phyloP scores from a whole-genome alignment of 2,888 invertebrate species.

The Zootermopsis nevadensis region DNA sequence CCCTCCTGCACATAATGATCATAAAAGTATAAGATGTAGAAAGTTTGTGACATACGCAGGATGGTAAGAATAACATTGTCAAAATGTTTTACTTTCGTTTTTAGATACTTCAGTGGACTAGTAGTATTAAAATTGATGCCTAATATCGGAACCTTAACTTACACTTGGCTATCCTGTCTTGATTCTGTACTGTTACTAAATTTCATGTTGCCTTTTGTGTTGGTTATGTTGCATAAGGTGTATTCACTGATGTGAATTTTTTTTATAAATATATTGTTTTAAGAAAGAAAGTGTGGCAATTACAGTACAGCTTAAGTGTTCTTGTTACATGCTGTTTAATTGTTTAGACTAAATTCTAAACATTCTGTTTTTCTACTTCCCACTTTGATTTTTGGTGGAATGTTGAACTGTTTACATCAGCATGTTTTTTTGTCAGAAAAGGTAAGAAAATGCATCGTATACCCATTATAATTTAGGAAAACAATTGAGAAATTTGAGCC shows the following conservation, averaged over 20 bases:
- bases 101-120: not conserved
- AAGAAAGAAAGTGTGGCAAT: not conserved
- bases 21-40: not conserved
- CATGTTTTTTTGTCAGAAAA: not conserved
- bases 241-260: not conserved
- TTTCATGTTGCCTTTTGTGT: not conserved
- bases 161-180: conserved; percentile 14
- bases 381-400: not conserved
- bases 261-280: conserved; percentile 17
- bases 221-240: conserved; percentile 9
- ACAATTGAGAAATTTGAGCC: not conserved
- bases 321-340: not conserved
- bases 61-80: not conserved
- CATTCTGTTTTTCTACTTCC: not conserved
- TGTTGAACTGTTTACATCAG: not conserved
- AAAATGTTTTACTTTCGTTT: not conserved
- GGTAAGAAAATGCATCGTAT: too few relatives aligned
- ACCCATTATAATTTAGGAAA: not conserved
- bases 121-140: not conserved
- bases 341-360: not conserved
- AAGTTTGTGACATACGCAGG: not conserved
- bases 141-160: not conserved
- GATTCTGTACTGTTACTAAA: not conserved
- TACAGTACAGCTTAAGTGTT: not conserved
- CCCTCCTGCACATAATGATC: not conserved